Evolutionary conservation across 2,797 vertebrate genomes (phyloP), one percentile per base, ranked within the genome.

Genomic region (Pagetopsis macropterus): DNA sequence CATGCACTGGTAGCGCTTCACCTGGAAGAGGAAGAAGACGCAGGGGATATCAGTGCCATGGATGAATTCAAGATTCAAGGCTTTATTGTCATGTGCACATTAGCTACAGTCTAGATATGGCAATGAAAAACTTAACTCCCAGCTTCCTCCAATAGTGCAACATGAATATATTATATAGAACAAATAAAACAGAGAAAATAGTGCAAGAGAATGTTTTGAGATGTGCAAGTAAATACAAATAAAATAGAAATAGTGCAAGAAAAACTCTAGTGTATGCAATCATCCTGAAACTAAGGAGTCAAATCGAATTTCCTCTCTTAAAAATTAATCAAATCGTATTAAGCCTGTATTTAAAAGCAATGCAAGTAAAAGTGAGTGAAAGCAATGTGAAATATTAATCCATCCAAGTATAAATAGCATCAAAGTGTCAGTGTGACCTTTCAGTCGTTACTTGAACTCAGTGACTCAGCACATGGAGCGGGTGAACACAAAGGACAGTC

Each of bases 1-100:
- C 82, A 96, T 98, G 91, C 98, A 99, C 94, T 99, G 97, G 93
- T 98, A 99, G 56, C 98, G 94, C 90, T 99, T 99, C n/a, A 99
- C 97, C 98, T 99, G 81, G 59, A 5, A 14, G 5, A 14, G 1
- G 3, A 51, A 58, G 5, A 44, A 59, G 48, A 76, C 33, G 23
- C 9, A 37, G 7, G 4, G 21, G 37, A 59, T 14, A 27, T 52
- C 16, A 69, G 19, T 13, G 2, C 17, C 3, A 13, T 14, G 17
- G 13, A 23, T 40, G 0, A 72, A 43, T 58, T 37, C 4, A 62
- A 27, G 27, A 27, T 27, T 27, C 27, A 27, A 27, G 4, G 27
- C 27, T 27, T 27, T 27, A 27, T 27, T 27, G 27, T 27, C 27
- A 27, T 27, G 27, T 27, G 4, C 4, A 27, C 27, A 27, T 27